These are phyloP conservation scores for Pseudococcus longispinus DNA, from an alignment of 2,888 invertebrate species.

Conservation along the genomic window DNA sequence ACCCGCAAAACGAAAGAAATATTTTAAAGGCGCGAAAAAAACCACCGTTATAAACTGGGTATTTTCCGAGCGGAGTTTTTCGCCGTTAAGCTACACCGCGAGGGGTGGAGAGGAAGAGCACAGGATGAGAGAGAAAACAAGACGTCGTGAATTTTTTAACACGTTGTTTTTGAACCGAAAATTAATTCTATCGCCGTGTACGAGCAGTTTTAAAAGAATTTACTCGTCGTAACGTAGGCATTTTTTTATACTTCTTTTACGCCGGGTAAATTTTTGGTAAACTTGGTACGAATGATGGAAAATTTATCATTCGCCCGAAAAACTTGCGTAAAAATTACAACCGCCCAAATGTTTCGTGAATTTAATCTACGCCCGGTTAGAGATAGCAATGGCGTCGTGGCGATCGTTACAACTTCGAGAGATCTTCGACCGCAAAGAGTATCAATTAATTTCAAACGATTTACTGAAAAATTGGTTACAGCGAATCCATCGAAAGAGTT, in stretches of 20 bases:
- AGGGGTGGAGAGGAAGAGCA: background rate
- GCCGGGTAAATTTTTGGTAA: background rate
- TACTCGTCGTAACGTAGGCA: background rate
- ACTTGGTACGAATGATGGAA: background rate
- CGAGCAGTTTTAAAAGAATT: constrained; percentile 13
- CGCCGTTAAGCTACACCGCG: background rate
- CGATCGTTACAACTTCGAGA: too few species aligned
- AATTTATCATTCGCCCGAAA: background rate
- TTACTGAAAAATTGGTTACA: too few species aligned
- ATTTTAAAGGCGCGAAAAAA: background rate
- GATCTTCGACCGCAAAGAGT: too few species aligned
- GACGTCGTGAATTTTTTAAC: constrained; percentile 20
- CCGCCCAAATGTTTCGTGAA: too few species aligned
- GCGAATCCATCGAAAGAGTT: too few species aligned
- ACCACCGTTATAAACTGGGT: background rate
- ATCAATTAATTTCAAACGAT: too few species aligned
- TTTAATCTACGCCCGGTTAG: too few species aligned
- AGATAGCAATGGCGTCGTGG: too few species aligned
- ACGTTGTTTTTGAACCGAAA: constrained; percentile 15
- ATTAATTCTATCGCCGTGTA: constrained; percentile 23
- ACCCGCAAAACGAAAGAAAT: constrained; percentile 34
- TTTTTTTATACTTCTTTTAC: background rate
- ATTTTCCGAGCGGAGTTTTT: background rate
- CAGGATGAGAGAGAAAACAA: background rate
- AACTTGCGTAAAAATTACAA: background rate